Evolutionary conservation across 2,113 vertebrate genomes (phyloP).

Genomic region (Sylvicapra grimmia): DNA sequence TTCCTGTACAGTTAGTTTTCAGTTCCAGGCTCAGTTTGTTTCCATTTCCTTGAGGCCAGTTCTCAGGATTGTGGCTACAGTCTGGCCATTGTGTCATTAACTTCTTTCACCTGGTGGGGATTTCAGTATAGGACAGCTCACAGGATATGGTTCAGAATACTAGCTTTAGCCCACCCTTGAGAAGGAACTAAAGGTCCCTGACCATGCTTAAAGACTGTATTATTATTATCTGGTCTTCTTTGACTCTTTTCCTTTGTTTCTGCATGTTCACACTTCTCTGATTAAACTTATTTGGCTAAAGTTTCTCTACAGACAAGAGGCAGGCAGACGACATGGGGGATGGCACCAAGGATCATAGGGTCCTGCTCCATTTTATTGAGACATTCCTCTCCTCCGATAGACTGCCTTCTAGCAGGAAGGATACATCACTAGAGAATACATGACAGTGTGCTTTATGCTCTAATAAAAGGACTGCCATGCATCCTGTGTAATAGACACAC

Average conservation of each 20-base stretch:
- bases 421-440: not conserved
- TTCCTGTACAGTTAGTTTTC: not conserved
- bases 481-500: not conserved
- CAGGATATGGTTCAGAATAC: not conserved
- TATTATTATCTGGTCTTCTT: not conserved
- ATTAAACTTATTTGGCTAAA: not conserved
- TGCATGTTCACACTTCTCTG: not conserved
- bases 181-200: not conserved
- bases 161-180: not conserved
- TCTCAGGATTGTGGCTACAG: not conserved
- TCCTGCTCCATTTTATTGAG: not conserved
- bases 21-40: not conserved
- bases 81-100: not conserved
- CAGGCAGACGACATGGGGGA: not conserved
- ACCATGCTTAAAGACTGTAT: not conserved
- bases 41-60: not conserved
- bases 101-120: not conserved
- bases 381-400: not conserved
- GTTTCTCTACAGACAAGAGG: not conserved
- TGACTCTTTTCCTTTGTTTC: not conserved
- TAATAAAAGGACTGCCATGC: not conserved
- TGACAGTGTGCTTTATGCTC: too few species aligned
- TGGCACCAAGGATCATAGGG: not conserved
- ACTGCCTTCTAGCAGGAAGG: not conserved
- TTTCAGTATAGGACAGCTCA: not conserved